Evolutionary conservation across 2,113 vertebrate genomes (phyloP).

Genomic region (Sclerurus mexicanus): DNA sequence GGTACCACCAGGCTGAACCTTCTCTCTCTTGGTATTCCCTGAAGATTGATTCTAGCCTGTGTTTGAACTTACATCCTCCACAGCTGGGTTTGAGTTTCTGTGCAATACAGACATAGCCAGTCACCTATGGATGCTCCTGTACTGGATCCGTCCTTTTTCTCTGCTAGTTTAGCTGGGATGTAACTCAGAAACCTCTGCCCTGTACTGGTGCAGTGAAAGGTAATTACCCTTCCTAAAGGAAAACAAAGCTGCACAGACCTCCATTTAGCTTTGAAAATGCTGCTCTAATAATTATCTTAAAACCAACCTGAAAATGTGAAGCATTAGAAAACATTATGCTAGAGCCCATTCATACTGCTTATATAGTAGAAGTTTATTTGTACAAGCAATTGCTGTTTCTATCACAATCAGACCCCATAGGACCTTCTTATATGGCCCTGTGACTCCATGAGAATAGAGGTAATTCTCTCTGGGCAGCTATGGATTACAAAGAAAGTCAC

Average conservation of each 20-base stretch:
- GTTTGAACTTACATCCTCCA: neutral
- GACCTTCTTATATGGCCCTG: neutral
- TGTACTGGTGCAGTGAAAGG: neutral
- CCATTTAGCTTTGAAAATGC: neutral
- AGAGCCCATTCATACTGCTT: neutral
- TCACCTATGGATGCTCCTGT: neutral
- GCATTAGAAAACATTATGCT: neutral
- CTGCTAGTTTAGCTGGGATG: neutral
- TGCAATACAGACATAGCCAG: neutral
- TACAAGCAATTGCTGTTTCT: neutral
- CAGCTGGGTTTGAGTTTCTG: neutral
- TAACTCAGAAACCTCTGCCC: neutral
- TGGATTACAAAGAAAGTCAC: slow-evolving; percentile 34
- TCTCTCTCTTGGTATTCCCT: neutral
- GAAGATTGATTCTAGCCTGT: neutral
- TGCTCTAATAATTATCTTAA: slow-evolving; percentile 16
- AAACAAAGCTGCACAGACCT: neutral
- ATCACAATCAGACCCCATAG: neutral
- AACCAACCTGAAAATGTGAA: neutral
- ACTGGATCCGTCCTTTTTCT: neutral
- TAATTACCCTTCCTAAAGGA: neutral
- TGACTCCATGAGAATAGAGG: slow-evolving; percentile 28
- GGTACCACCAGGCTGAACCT: neutral
- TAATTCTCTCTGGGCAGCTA: slow-evolving; percentile 24
- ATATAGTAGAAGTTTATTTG: slow-evolving; percentile 13